Evolutionary conservation across 2,797 vertebrate genomes (phyloP).

Genomic region (Miichthys miiuy): DNA sequence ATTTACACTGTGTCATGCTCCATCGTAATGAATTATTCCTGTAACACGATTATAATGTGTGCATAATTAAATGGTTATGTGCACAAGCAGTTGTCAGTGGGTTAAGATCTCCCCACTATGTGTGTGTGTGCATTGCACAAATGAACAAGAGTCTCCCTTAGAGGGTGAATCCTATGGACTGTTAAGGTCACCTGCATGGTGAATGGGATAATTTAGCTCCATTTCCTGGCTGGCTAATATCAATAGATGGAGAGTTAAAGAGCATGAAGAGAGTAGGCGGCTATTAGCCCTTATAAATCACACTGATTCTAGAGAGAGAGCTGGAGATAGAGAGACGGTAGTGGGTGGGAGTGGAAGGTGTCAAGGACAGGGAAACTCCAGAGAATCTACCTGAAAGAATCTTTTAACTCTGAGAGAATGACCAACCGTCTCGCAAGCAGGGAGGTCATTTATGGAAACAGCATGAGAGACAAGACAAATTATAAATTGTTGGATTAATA

Average conservation of each 20-base stretch:
- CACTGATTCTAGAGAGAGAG: conserved; percentile 39
- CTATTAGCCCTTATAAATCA: conserved; percentile 73
- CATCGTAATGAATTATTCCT: conserved; percentile 29
- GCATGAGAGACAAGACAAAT: conserved; percentile 6
- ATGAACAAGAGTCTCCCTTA: conserved; percentile 28
- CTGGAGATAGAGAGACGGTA: conserved; percentile 30
- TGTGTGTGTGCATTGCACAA: conserved; percentile 9
- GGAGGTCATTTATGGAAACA: conserved; percentile 9
- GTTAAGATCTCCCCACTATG: conserved; percentile 4
- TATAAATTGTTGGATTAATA: conserved; percentile 18
- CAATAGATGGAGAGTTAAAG: conserved; percentile 75
- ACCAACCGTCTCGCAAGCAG: conserved; percentile 1
- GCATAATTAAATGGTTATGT: conserved; percentile 38
- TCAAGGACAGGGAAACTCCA: conserved; percentile 49
- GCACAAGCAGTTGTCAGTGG: conserved; percentile 24
- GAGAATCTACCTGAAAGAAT: conserved; percentile 43
- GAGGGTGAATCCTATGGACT: conserved; percentile 67
- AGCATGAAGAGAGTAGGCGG: conserved; percentile 65
- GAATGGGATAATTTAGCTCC: conserved; percentile 76
- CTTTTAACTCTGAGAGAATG: conserved; percentile 19
- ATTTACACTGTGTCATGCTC: conserved; percentile 13
- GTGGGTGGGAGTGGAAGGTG: conserved; percentile 35
- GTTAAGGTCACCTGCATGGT: conserved; percentile 64
- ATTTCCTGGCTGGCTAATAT: conserved; percentile 73
- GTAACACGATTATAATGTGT: conserved; percentile 15